Conservation (phyloP, 2,797 vertebrate species). For the Heterohyrax brucei region DNA sequence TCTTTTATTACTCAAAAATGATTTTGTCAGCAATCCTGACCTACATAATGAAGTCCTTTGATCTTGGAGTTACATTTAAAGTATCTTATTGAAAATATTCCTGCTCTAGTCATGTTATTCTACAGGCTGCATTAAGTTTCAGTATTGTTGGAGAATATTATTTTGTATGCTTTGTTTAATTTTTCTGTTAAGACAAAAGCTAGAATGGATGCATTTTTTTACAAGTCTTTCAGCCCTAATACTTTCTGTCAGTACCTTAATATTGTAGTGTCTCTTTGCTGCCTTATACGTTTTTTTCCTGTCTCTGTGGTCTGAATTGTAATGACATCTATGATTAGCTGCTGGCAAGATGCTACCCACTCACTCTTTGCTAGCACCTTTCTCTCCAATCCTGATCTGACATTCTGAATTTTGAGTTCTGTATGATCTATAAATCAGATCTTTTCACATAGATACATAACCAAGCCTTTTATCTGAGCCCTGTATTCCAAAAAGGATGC, state of each 20-base stretch:
- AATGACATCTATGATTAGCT: constrained; percentile 62
- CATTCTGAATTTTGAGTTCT: constrained; percentile 72
- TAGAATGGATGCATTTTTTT: constrained; percentile 37
- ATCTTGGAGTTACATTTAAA: constrained; percentile 77
- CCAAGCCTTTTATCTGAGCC: constrained; percentile 66
- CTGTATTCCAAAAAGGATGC: constrained; percentile 21
- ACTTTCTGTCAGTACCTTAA: constrained; percentile 68
- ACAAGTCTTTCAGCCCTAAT: constrained; percentile 33
- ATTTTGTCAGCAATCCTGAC: constrained; percentile 78
- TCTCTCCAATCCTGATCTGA: constrained; percentile 72
- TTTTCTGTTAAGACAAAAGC: constrained; percentile 48
- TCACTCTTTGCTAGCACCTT: constrained; percentile 48
- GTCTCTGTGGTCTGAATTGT: constrained; percentile 47
- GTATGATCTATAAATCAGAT: constrained; percentile 51
- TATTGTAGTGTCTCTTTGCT: neutral
- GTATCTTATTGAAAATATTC: constrained; percentile 50
- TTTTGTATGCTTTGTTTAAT: constrained; percentile 65
- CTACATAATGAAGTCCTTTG: constrained; percentile 75
- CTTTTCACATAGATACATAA: constrained; percentile 64
- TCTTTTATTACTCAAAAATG: constrained; percentile 70
- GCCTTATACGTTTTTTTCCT: neutral
- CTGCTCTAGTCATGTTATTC: constrained; percentile 54
- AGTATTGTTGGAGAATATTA: constrained; percentile 53
- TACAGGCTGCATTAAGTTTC: constrained; percentile 59
- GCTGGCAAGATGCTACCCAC: constrained; percentile 17